These are phyloP conservation scores for Diadegma fenestrale DNA, from an alignment of 2,888 invertebrate genomes.

Conservation along the genomic window DNA sequence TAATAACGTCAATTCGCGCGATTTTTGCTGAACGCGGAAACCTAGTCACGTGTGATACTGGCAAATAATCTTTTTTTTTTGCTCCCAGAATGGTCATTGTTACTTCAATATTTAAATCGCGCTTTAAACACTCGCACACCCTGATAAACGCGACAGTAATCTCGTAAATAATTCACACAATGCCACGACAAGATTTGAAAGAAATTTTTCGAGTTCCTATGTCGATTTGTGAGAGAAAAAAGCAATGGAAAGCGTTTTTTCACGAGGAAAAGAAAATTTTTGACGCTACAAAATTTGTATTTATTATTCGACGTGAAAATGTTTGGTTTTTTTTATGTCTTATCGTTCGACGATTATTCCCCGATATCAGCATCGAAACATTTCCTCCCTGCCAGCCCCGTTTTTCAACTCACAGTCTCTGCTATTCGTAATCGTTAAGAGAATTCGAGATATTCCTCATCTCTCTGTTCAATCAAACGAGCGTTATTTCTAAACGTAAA, in stretches of 20 bases:
- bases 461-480: constrained; percentile 35
- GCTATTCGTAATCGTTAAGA: constrained; percentile 5
- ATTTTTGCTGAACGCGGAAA: constrained; percentile 33
- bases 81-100: constrained; percentile 68
- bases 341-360: not conserved
- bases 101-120: constrained; percentile 47
- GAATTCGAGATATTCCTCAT: not conserved
- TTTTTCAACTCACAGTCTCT: not conserved
- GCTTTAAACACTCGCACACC: constrained; percentile 27
- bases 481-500: constrained; percentile 51
- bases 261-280: not conserved
- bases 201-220: constrained; percentile 52
- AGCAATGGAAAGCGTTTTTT: not conserved
- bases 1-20: constrained; percentile 48
- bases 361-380: not conserved
- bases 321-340: not conserved
- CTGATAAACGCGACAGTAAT: constrained; percentile 15
- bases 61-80: constrained; percentile 62
- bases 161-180: constrained; percentile 1
- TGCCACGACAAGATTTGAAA: no score
- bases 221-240: constrained; percentile 19
- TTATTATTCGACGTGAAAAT: not conserved
- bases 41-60: constrained; percentile 73
- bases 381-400: not conserved
- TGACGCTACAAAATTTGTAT: not conserved